A percentile compares a stretch with the other conserved stretches of the same genome.
These are phyloP conservation scores for Botia almorhae DNA, from an alignment of 2,797 vertebrate species.

Conservation along the genomic window DNA sequence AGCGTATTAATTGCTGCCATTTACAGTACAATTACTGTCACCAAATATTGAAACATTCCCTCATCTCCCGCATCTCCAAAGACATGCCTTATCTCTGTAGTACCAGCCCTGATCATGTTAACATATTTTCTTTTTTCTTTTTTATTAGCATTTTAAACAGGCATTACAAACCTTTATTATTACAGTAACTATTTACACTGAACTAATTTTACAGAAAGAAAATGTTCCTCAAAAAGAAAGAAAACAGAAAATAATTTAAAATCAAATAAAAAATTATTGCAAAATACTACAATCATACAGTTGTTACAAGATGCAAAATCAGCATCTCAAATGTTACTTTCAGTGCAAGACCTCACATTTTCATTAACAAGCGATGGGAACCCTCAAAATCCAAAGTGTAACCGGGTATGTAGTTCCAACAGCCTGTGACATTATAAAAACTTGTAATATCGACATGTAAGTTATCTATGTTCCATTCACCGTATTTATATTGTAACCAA, in stretches of 20 bases:
- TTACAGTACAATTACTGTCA: conserved; percentile 61
- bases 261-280: conserved; percentile 90
- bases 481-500: conserved; percentile 35
- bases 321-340: conserved; percentile 89
- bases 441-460: conserved; percentile 11
- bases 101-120: conserved; percentile 81
- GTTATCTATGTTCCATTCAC: conserved; percentile 24
- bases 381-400: conserved; percentile 47
- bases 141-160: conserved; percentile 66
- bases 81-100: conserved; percentile 71
- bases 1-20: conserved; percentile 73
- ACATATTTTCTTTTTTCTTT: conserved; percentile 47
- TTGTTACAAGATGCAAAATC: conserved; percentile 92
- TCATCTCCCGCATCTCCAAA: conserved; percentile 37
- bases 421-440: conserved; percentile 26
- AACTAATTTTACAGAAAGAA: conserved; percentile 85
- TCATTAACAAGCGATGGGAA: conserved; percentile 27
- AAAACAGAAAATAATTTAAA: conserved; percentile 88
- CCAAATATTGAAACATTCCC: conserved; percentile 61
- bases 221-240: conserved; percentile 72
- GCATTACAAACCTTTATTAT: conserved; percentile 84
- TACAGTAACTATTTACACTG: conserved; percentile 94
- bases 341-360: conserved; percentile 93
- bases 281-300: conserved; percentile 95
- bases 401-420: conserved; percentile 25